Base-by-base conservation (phyloP, 2,888 invertebrate genomes). In the Brenthis daphne region DNA sequence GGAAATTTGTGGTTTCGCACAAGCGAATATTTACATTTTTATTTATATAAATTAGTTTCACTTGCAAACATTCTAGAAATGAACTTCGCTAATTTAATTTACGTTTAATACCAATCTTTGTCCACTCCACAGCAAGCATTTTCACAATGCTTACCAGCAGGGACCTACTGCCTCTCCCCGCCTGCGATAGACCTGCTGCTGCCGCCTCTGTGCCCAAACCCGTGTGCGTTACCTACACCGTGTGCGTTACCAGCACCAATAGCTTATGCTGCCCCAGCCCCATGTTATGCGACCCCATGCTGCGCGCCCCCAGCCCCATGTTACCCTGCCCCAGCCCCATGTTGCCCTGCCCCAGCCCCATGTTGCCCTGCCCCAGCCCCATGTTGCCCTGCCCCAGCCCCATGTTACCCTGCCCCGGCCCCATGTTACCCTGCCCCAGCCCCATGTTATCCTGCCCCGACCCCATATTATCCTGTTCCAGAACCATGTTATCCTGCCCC, bases 161-260 rank as follows among this genome's bases (percentile, higher is more conserved):
- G 73, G 4, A 70, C 74, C 11, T 68, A 71, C 70, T 71, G 74
- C 51, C 67, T 76, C 6, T 69, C 74, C 5, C 75, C 75, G 54
- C 84, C 48, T 6, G 82, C 80, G 1, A 76, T 82, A 3, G 73
- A 77, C 0, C 73, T 83, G 0, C 79, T 84, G 1, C 24, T 77
- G 16, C 72, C 75, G 1, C 68, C 73, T 8, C 68, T 67, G 16
- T 56, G 73, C 8, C 64, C 70, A 3, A 56, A 20, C 20, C 48
- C 47, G 1, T 54, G 24, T 13, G 54, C 54, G 0, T 4, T 54
- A 13, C 54, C 54, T 29, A 29, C 63, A 0, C 67, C 67, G 2
- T 48, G 64, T 55, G 54, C 65, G 5, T 74, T 64, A 71, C 75
- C 55, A 57, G 57, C 61, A 4, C 77, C 74, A 11, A 14, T 67